A percentile compares a stretch with the other conserved stretches of the same genome.
These are phyloP conservation scores for Melieria crassipennis DNA, from an alignment of 2,888 invertebrate species.

Conservation along the genomic window DNA sequence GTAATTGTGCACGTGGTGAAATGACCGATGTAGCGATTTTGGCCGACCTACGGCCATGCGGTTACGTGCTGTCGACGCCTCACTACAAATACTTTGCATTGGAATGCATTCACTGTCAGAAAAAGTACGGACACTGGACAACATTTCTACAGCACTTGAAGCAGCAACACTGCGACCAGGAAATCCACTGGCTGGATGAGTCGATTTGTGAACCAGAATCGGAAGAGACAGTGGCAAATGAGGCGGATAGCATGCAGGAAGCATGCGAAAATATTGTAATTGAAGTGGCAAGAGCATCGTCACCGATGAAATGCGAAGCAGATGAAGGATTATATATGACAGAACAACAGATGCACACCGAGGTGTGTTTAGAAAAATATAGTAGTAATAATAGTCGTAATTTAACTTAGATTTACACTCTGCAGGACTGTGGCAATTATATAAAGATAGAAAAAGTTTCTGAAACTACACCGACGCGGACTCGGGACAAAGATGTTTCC, in stretches of 20 bases:
- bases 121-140: conserved; percentile 27
- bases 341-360: too few species aligned
- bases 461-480: too few species aligned
- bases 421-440: too few species aligned
- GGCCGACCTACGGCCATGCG: conserved; percentile 28
- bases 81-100: conserved; percentile 29
- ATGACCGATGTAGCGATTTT: conserved; percentile 22
- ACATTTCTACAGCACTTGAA: conserved; percentile 25
- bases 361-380: too few species aligned
- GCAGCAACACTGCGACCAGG: neutral
- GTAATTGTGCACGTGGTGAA: neutral
- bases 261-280: neutral
- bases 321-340: too few species aligned
- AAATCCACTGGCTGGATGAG: conserved; percentile 10
- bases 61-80: conserved; percentile 27
- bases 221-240: neutral
- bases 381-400: too few species aligned
- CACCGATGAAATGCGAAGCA: too few species aligned
- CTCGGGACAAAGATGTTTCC: too few species aligned
- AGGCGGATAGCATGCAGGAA: neutral
- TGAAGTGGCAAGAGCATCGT: neutral
- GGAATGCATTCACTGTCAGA: conserved; percentile 25
- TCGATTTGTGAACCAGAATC: neutral
- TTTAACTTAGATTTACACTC: too few species aligned
- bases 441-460: too few species aligned